Percentiles rank a stretch among this genome's conserved stretches.
Evolutionary conservation across 2,797 vertebrate species (phyloP).

Genomic region (Graptemys geographica): DNA sequence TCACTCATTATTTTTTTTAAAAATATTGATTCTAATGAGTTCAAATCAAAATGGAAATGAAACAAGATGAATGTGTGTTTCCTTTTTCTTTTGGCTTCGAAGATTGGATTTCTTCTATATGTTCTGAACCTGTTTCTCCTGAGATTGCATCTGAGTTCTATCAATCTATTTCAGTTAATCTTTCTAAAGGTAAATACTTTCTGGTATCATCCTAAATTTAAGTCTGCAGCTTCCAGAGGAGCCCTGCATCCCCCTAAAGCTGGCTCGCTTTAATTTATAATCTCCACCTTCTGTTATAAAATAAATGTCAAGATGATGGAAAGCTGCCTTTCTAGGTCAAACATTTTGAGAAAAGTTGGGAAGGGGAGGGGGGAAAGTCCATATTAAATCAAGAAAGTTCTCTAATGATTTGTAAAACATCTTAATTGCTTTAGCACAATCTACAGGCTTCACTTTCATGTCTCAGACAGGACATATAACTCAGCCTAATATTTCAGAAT

Average conservation of each 20-base stretch:
- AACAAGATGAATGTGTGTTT: background rate
- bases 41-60: background rate
- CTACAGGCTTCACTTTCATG: constrained; percentile 68
- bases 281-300: constrained; percentile 47
- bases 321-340: constrained; percentile 46
- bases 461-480: constrained; percentile 69
- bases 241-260: background rate
- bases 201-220: background rate
- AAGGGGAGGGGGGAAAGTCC: constrained; percentile 27
- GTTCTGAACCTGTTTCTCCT: background rate
- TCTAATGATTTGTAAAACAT: constrained; percentile 63
- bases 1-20: background rate
- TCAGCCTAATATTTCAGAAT: constrained; percentile 73
- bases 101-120: background rate
- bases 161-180: background rate
- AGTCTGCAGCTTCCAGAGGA: constrained; percentile 27
- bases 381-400: constrained; percentile 24
- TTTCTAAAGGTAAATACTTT: constrained; percentile 1
- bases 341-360: constrained; percentile 16
- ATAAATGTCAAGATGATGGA: constrained; percentile 47
- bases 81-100: background rate
- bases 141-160: background rate
- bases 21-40: background rate
- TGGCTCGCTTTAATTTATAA: constrained; percentile 41
- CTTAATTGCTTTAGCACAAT: constrained; percentile 62